These are phyloP conservation scores for Aphidius ervi DNA, from an alignment of 1,140 invertebrate species.

Conservation along the genomic window DNA sequence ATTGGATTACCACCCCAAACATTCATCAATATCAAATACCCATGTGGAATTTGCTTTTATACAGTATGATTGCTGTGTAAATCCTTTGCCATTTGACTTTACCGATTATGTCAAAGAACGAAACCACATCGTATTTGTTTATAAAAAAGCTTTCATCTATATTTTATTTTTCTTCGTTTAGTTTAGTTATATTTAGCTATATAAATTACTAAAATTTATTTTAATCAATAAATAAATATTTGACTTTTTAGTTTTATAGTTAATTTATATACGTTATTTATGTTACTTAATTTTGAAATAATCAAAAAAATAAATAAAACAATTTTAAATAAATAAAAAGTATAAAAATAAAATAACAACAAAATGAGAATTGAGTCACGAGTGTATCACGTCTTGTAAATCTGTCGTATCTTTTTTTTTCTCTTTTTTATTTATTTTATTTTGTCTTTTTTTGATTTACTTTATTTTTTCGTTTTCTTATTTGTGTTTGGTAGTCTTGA, in stretches of 20 bases:
- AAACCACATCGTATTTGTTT: background rate
- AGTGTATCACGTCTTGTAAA: conserved; percentile 15
- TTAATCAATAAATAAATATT: no score
- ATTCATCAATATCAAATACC: conserved; percentile 5
- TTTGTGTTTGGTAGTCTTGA: conserved; percentile 4
- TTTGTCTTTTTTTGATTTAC: background rate
- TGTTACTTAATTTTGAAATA: no score
- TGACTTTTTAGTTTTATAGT: no score
- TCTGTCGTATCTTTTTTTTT: conserved; percentile 3
- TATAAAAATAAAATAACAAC: no score
- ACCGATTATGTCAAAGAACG: conserved; percentile 8
- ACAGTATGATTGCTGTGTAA: background rate
- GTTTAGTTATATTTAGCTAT: no score
- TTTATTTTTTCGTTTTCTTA: conserved; percentile 6
- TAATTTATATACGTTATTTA: no score
- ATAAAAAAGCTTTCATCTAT: no score
- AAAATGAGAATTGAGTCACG: background rate
- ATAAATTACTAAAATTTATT: no score
- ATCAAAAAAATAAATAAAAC: no score
- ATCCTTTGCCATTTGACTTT: conserved; percentile 12
- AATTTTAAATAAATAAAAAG: no score
- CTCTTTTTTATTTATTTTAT: conserved; percentile 4
- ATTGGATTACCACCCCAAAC: conserved; percentile 1
- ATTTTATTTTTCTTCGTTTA: no score
- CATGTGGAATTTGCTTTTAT: conserved; percentile 5